A percentile compares a stretch with the other conserved stretches of the same genome.
Conservation (phyloP, 2,888 invertebrate species). For the Pseudococcus jackbeardsleyi region DNA sequence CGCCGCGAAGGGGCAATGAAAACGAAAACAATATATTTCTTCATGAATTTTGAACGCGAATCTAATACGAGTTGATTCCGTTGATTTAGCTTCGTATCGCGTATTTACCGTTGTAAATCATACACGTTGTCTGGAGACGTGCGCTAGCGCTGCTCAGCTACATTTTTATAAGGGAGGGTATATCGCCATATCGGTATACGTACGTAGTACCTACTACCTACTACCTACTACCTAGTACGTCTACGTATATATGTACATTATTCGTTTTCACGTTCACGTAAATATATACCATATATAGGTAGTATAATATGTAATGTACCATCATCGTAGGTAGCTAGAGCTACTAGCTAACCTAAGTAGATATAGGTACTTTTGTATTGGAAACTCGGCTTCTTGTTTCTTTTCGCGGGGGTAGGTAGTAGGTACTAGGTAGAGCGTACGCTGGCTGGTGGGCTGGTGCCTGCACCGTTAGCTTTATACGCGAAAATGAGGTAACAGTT, state of each 20-base stretch:
- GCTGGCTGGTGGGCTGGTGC: too few relatives aligned
- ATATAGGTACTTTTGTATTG: too few relatives aligned
- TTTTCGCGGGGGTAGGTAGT: not conserved
- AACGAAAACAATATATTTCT: conserved; percentile 41
- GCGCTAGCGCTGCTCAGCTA: not conserved
- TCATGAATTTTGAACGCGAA: conserved; percentile 17
- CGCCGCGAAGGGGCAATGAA: not conserved
- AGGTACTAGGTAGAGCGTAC: too few relatives aligned
- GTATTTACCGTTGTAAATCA: conserved; percentile 28
- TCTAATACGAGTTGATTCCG: conserved; percentile 34
- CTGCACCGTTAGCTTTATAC: not conserved
- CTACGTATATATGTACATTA: too few relatives aligned
- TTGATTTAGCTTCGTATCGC: conserved; percentile 29
- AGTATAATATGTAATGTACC: too few relatives aligned
- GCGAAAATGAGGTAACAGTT: not conserved
- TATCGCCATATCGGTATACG: too few relatives aligned
- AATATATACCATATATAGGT: too few relatives aligned
- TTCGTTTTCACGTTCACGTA: not conserved
- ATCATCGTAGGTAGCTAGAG: too few relatives aligned
- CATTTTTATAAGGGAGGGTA: too few relatives aligned
- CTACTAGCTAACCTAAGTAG: too few relatives aligned
- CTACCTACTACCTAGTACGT: too few relatives aligned
- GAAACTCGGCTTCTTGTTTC: not conserved
- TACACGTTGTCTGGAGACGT: conserved; percentile 16
- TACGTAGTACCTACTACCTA: too few relatives aligned